These are phyloP conservation scores for Caenorhabditis inopinata DNA, from an alignment of 1,140 invertebrate genomes.

Conservation along the genomic window DNA sequence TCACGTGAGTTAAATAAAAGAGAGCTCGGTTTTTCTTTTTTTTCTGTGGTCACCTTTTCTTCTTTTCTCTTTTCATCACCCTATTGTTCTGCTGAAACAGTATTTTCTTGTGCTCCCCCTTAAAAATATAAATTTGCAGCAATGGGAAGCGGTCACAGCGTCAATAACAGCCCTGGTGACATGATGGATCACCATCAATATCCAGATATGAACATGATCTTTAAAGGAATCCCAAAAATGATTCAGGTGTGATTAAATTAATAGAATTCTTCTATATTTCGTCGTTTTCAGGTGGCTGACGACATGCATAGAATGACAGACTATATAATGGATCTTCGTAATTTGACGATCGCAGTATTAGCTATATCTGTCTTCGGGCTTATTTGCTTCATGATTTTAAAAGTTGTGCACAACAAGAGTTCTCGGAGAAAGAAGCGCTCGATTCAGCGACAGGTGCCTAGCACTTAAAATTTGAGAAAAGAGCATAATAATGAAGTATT, in stretches of 20 bases:
- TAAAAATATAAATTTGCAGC: neutral
- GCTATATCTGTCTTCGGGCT: slow-evolving; percentile 37
- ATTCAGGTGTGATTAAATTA: slow-evolving; percentile 48
- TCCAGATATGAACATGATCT: slow-evolving; percentile 53
- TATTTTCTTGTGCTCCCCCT: neutral
- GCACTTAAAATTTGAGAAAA: neutral
- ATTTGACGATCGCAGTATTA: slow-evolving; percentile 51
- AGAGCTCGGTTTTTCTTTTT: too few species aligned
- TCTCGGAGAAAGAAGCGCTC: neutral
- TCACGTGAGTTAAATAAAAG: too few species aligned
- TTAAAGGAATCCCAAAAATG: slow-evolving; percentile 57
- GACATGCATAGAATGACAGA: slow-evolving; percentile 60
- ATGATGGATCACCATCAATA: slow-evolving; percentile 42
- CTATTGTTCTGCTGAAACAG: neutral
- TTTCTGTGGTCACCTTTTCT: too few species aligned
- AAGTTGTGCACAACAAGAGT: neutral
- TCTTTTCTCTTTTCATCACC: neutral
- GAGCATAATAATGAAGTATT: neutral
- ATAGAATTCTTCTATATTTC: neutral
- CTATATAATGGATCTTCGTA: slow-evolving; percentile 57
- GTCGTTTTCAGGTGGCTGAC: slow-evolving; percentile 51
- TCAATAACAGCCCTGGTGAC: slow-evolving; percentile 35
- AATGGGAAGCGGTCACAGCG: slow-evolving; percentile 34
- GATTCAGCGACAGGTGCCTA: slow-evolving; percentile 13
- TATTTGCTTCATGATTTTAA: slow-evolving; percentile 19